Evolutionary conservation across 92 coral and sea anemone genomes (phyloP).

Genomic region (Palythoa grandiflora): DNA sequence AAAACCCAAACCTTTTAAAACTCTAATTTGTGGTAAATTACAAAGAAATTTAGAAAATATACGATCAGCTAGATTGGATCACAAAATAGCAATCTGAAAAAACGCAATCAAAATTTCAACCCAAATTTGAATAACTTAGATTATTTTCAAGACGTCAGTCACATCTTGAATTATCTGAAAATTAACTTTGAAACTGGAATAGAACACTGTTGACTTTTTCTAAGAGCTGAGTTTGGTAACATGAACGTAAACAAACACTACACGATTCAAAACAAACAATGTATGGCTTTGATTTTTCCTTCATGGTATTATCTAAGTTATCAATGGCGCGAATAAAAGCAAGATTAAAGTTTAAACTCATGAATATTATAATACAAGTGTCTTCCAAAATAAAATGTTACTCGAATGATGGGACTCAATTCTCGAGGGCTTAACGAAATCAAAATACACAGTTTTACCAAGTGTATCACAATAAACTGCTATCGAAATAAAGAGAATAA

Average conservation of each 20-base stretch:
- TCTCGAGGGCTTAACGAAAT: no score
- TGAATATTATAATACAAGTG: no score
- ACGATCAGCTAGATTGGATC: not conserved
- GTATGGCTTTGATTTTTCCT: not conserved
- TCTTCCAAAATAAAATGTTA: no score
- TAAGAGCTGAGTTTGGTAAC: not conserved
- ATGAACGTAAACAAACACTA: not conserved
- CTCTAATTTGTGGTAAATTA: conserved; percentile 6
- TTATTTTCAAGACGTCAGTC: conserved; percentile 3
- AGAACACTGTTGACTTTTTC: not conserved
- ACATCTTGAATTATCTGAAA: not conserved
- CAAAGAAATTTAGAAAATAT: not conserved
- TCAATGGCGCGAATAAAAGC: no score
- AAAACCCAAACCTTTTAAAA: conserved; percentile 3
- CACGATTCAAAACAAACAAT: not conserved
- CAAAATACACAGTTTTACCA: no score
- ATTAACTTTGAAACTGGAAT: not conserved
- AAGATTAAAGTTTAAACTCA: no score
- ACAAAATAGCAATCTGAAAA: not conserved
- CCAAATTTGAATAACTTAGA: not conserved
- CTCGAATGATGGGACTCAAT: no score
- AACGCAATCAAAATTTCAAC: not conserved
- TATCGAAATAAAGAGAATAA: no score
- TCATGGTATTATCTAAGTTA: no score
- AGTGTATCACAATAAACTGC: no score